A percentile compares a stretch with the other conserved stretches of the same genome.
phyloP scores from a whole-genome alignment of 2,113 vertebrate genomes.

The Scatophagus argus region DNA sequence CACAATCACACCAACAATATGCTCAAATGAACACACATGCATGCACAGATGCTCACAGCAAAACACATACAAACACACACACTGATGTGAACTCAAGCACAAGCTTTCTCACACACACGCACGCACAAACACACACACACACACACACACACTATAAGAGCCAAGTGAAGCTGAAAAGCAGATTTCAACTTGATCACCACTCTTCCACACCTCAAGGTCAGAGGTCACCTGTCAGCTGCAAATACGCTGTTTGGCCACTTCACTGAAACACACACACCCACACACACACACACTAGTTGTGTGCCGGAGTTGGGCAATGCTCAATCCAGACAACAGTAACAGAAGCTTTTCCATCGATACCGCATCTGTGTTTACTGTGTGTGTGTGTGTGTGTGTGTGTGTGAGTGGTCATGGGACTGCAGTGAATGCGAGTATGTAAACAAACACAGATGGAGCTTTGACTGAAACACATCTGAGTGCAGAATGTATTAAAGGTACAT shows the following conservation, averaged over 20 bases:
- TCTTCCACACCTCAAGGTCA: constrained; percentile 46
- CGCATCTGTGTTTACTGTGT: constrained; percentile 16
- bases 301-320: no score
- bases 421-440: no score
- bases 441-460: no score
- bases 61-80: neutral
- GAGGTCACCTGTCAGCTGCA: constrained; percentile 48
- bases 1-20: neutral
- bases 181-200: constrained; percentile 55
- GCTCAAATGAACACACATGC: neutral
- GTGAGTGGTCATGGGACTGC: no score
- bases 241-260: constrained; percentile 14
- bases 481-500: no score
- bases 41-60: neutral
- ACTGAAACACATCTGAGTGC: no score
- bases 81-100: neutral
- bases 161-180: constrained; percentile 62
- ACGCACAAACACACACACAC: constrained; percentile 7
- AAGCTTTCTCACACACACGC: neutral
- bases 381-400: constrained; percentile 21
- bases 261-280: neutral
- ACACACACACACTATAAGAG: constrained; percentile 12
- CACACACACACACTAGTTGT: constrained; percentile 17
- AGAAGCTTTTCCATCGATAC: constrained; percentile 1
- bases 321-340: neutral